phyloP scores from a whole-genome alignment of 2,797 vertebrate species.

The Platyrinchus mystaceus region DNA sequence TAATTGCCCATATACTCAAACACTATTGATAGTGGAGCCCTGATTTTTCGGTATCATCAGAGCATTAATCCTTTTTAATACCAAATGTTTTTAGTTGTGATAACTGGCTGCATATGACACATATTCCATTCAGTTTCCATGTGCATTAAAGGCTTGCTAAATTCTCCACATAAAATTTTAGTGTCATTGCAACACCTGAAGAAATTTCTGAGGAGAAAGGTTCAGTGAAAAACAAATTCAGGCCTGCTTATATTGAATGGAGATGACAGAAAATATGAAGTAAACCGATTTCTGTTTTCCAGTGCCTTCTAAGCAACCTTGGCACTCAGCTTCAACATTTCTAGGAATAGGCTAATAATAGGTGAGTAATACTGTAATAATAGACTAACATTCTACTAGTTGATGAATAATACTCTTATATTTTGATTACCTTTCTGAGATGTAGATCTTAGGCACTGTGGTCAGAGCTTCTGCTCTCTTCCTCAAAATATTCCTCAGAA shows the following conservation, averaged over 20 bases:
- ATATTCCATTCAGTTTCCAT: background rate
- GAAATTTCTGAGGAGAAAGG: background rate
- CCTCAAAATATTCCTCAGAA: background rate
- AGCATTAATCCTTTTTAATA: background rate
- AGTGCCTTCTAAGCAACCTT: background rate
- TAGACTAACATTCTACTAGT: background rate
- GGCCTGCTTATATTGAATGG: background rate
- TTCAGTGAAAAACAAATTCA: background rate
- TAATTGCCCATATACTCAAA: accelerated
- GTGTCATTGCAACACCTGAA: background rate
- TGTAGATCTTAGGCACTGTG: background rate
- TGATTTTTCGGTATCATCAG: background rate
- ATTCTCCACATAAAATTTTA: background rate
- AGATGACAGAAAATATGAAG: background rate
- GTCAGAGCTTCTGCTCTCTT: background rate
- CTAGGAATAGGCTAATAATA: background rate
- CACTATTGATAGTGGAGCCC: background rate
- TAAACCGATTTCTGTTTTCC: background rate
- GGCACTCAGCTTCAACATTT: background rate
- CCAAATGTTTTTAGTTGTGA: background rate
- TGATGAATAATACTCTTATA: background rate
- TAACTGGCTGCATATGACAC: background rate
- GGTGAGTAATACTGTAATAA: background rate
- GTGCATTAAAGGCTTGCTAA: background rate
- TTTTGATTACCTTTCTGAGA: background rate